phyloP scores from a whole-genome alignment of 2,888 invertebrate genomes.

The Rhagonycha lutea region DNA sequence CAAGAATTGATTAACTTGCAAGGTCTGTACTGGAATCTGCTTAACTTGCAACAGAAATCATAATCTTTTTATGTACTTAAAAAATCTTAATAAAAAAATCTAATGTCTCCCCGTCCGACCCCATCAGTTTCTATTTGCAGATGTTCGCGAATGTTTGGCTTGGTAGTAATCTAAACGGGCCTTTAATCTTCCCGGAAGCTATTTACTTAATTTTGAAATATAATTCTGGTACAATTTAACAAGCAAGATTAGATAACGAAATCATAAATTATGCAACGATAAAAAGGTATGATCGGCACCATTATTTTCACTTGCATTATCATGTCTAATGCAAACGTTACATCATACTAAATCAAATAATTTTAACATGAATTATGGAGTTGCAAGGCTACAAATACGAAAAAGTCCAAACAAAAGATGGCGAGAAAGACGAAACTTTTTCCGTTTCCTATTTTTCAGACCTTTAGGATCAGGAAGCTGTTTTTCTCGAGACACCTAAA shows the following conservation, averaged over 20 bases:
- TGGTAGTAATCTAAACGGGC: too few species aligned
- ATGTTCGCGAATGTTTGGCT: too few species aligned
- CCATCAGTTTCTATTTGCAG: too few species aligned
- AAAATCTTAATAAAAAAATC: too few species aligned
- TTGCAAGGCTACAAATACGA: not conserved
- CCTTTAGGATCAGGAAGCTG: conserved; percentile 49
- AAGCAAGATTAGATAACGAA: too few species aligned
- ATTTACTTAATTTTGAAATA: too few species aligned
- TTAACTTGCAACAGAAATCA: conserved; percentile 50
- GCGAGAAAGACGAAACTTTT: not conserved
- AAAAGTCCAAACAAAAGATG: not conserved
- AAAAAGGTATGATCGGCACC: too few species aligned
- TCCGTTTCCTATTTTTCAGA: conserved; percentile 51
- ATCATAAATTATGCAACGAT: too few species aligned
- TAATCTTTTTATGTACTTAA: not conserved
- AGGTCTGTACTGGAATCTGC: conserved; percentile 66
- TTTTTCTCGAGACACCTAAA: not conserved
- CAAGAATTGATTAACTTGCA: conserved; percentile 64
- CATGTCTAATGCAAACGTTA: not conserved
- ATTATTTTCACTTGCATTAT: too few species aligned
- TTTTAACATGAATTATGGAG: not conserved
- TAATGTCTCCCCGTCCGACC: too few species aligned
- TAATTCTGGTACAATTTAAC: too few species aligned
- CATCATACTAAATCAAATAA: not conserved
- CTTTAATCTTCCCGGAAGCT: too few species aligned